These are phyloP conservation scores for Ammodytes dubius DNA, from an alignment of 2,113 vertebrate genomes.

Conservation along the genomic window DNA sequence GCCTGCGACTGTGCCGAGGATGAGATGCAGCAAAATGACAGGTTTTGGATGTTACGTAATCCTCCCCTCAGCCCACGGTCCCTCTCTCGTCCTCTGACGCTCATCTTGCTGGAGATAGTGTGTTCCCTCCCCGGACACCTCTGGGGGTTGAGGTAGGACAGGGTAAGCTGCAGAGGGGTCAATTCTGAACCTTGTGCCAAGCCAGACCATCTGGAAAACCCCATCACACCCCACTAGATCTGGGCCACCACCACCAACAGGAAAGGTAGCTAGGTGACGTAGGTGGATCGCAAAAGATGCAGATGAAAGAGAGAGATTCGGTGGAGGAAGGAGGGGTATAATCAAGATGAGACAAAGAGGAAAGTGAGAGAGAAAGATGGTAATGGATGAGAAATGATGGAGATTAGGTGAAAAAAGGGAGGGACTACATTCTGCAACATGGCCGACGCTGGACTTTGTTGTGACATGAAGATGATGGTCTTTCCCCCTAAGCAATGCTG, in stretches of 20 bases:
- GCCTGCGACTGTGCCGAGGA: constrained; percentile 61
- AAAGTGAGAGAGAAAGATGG: constrained; percentile 42
- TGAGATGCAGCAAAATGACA: constrained; percentile 65
- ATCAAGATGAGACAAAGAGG: constrained; percentile 52
- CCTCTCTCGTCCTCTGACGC: constrained; percentile 63
- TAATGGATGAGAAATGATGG: constrained; percentile 57
- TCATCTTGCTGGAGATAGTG: constrained; percentile 46
- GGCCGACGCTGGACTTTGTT: constrained; percentile 34
- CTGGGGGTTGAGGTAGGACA: constrained; percentile 64
- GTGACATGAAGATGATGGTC: constrained; percentile 41
- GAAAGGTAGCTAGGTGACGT: constrained; percentile 17
- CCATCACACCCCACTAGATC: constrained; percentile 25
- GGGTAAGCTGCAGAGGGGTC: constrained; percentile 66
- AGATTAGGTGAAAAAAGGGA: constrained; percentile 49
- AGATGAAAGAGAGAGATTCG: constrained; percentile 22
- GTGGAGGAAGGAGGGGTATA: constrained; percentile 24
- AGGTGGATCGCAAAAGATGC: constrained; percentile 41
- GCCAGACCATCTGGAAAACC: constrained; percentile 72
- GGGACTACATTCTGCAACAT: constrained; percentile 32
- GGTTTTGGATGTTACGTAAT: constrained; percentile 66
- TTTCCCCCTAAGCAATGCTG: background rate
- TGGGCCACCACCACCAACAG: constrained; percentile 28
- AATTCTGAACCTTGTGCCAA: constrained; percentile 56
- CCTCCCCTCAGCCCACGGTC: constrained; percentile 25
- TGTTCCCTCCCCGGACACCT: constrained; percentile 42